Conservation (phyloP, 2,113 vertebrate genomes). For the Ursus arctos region DNA sequence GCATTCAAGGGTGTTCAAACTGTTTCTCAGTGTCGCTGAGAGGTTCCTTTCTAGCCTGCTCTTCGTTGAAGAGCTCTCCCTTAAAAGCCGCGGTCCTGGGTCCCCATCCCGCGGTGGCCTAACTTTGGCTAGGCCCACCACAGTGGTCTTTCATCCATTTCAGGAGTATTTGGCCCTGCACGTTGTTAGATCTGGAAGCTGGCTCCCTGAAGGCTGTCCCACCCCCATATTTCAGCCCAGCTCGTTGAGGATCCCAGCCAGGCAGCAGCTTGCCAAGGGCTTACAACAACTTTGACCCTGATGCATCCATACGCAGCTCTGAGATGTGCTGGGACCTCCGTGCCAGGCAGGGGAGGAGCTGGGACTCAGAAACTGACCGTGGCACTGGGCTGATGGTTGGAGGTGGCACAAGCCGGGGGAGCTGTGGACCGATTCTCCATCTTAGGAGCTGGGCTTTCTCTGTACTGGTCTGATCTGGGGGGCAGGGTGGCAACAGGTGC, state of each 20-base stretch:
- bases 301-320: not conserved
- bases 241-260: accelerated
- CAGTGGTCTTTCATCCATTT: too few species aligned
- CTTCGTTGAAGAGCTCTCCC: not conserved
- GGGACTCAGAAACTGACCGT: not conserved
- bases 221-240: not conserved
- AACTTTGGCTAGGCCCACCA: not conserved
- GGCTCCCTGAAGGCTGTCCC: not conserved
- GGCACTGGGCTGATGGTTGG: too few species aligned
- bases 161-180: not conserved
- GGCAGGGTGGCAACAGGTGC: not conserved
- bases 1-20: not conserved
- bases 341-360: not conserved
- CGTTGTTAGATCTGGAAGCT: not conserved
- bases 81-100: not conserved
- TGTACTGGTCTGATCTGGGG: not conserved
- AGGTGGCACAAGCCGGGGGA: not conserved
- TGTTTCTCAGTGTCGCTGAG: not conserved
- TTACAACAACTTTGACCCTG: not conserved
- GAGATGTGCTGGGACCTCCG: accelerated
- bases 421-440: not conserved
- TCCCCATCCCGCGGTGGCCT: accelerated
- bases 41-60: not conserved
- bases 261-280: not conserved
- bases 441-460: not conserved